Conservation (phyloP, 2,797 vertebrate species). For the Myripristis murdjan region DNA sequence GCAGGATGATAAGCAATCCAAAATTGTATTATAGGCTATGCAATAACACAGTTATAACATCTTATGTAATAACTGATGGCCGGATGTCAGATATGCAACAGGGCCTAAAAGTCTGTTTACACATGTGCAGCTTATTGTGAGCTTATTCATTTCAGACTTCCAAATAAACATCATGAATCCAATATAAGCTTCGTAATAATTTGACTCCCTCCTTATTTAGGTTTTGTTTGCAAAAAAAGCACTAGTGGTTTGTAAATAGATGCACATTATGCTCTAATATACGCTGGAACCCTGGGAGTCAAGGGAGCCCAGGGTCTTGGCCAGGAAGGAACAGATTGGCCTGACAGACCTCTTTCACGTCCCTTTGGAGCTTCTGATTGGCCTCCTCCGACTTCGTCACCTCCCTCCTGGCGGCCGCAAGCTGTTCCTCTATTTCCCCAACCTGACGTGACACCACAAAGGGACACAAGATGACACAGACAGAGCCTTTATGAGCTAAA, state of each 20-base stretch:
- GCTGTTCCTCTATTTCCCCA: constrained; percentile 95
- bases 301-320: constrained; percentile 48
- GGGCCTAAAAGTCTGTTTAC: not conserved
- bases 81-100: not conserved
- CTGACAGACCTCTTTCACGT: constrained; percentile 93
- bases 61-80: not conserved
- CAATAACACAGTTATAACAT: constrained; percentile 1
- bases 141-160: not conserved
- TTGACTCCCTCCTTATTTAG: not conserved
- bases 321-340: constrained; percentile 68
- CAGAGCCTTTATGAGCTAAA: constrained; percentile 57
- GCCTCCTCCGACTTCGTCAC: constrained; percentile 94
- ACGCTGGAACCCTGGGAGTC: constrained; percentile 36
- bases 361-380: constrained; percentile 94
- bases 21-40: not conserved
- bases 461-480: constrained; percentile 58
- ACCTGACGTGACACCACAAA: constrained; percentile 81
- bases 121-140: not conserved
- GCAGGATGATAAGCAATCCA: not conserved
- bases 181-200: not conserved
- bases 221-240: constrained; percentile 7
- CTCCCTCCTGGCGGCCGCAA: constrained; percentile 93
- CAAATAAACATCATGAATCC: not conserved
- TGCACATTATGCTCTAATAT: constrained; percentile 42
- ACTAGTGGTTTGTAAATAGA: constrained; percentile 17